Conservation (phyloP, 2,113 vertebrate species). For the Antennarius striatus region DNA sequence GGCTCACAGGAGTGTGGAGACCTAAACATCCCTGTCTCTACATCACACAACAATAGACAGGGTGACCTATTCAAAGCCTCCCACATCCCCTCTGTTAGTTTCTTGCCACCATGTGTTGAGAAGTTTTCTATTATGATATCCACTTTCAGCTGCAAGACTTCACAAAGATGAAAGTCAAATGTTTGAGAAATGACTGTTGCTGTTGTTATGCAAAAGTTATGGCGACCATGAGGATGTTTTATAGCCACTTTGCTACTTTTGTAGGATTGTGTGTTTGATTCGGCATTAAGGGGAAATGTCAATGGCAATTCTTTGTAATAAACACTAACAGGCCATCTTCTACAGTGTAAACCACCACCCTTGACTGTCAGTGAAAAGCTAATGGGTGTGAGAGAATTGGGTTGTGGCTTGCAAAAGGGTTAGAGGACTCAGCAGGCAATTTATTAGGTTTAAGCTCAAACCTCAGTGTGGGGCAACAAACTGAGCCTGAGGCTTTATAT, state of each 20-base stretch:
- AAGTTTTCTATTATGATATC: slow-evolving; percentile 9
- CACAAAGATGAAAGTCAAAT: not conserved
- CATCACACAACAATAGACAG: slow-evolving; percentile 22
- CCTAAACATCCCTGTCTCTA: slow-evolving; percentile 33
- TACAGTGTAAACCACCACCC: slow-evolving; percentile 7
- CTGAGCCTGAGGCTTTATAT: no score
- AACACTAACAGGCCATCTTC: not conserved
- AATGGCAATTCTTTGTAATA: slow-evolving; percentile 23
- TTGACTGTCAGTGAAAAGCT: slow-evolving; percentile 45
- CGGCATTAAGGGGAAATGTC: slow-evolving; percentile 3
- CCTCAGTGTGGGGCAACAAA: slow-evolving; percentile 14
- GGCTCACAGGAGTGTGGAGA: slow-evolving; percentile 15
- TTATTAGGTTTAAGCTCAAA: slow-evolving; percentile 52
- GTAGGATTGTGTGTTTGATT: no score
- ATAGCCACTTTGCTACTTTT: no score
- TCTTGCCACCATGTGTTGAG: slow-evolving; percentile 1
- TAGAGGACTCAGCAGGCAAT: slow-evolving; percentile 29
- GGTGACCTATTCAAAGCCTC: slow-evolving; percentile 34
- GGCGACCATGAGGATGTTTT: not conserved
- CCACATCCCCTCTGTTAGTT: not conserved
- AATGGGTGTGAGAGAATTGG: slow-evolving; percentile 36
- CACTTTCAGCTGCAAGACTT: slow-evolving; percentile 17
- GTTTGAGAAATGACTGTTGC: slow-evolving; percentile 30
- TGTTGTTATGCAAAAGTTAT: not conserved
- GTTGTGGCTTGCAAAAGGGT: slow-evolving; percentile 18